Base-by-base conservation (phyloP, 2,113 vertebrate genomes). In the Cephalopholis sonnerati region DNA sequence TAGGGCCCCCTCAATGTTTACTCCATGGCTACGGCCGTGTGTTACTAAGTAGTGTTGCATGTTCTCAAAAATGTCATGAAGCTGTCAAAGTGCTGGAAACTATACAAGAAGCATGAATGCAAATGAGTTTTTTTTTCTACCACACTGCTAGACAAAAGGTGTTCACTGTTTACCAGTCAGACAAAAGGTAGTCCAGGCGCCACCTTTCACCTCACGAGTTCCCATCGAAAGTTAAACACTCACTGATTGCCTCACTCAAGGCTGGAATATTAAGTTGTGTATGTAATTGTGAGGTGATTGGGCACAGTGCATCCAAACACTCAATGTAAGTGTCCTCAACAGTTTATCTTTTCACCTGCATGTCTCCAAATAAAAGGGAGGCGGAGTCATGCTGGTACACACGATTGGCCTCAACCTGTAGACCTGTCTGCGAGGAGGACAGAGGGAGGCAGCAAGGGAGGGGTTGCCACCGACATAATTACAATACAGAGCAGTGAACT, bases 321-420 rank as follows among this genome's bases (percentile, higher is more conserved):
- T 39, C 7, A 46, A 17, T 57, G 24, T 1, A n/a, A 44, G 22
- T 53, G 64, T 36, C 25, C 22, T 16, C 39, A 10, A 22, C 1
- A 18, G 63, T 41, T 67, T 36, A 58, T 79, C 41, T 65, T 67
- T 82, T 79, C 77, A 92, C 91, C 93, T 90, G 90, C 87, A 71
- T 27, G 81, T 81, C 64, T 66, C 62, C 16, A 44, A 57, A 70
- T 36, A 10, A 44, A 66, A 58, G 51, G 59, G 79, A 86, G 93
- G 93, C 69, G 93, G 92, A 92, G 92, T 89, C 82, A 71, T 12
- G 13, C 82, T 64, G 69, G 46, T 67, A 29, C 70, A 76, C 84
- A 63, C 32, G 77, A 81, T 55, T 36, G 87, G 89, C 77, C 89
- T 86, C 91, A 92, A 94, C 93, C 92, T 91, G 91, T 89, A 67